phyloP scores from a whole-genome alignment of 2,888 invertebrate species.

The Leptinotarsa peninsularis region DNA sequence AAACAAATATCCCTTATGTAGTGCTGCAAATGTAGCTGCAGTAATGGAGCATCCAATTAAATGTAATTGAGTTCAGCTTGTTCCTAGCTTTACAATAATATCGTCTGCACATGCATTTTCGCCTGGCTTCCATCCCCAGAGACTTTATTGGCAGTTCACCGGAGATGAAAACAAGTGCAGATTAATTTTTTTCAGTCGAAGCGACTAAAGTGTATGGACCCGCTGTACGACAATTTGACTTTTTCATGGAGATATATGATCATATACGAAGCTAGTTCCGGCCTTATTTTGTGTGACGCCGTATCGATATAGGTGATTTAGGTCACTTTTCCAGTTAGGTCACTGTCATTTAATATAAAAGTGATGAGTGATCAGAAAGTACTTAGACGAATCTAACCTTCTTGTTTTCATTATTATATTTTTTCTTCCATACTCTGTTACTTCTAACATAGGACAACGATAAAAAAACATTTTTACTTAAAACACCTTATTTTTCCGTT shows the following conservation, averaged over 20 bases:
- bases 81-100: conserved; percentile 33
- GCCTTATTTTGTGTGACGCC: neutral
- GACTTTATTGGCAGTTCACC: conserved; percentile 30
- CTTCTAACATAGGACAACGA: too few relatives aligned
- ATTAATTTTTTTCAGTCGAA: neutral
- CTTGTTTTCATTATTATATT: too few relatives aligned
- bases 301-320: neutral
- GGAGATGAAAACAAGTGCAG: conserved; percentile 21
- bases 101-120: conserved; percentile 38
- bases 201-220: neutral
- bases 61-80: conserved; percentile 41
- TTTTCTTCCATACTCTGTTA: too few relatives aligned
- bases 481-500: too few relatives aligned
- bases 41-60: conserved; percentile 38
- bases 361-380: too few relatives aligned
- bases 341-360: too few relatives aligned
- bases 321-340: neutral
- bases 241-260: neutral
- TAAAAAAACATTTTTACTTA: too few relatives aligned
- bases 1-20: conserved; percentile 24
- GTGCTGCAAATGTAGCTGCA: conserved; percentile 16
- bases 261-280: neutral
- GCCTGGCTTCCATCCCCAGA: conserved; percentile 29
- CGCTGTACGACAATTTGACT: neutral
- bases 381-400: too few relatives aligned